A percentile compares a stretch with the other conserved stretches of the same genome.
Evolutionary conservation across 2,113 vertebrate genomes (phyloP).

Genomic region (Cyprinodon brontotheroides): DNA sequence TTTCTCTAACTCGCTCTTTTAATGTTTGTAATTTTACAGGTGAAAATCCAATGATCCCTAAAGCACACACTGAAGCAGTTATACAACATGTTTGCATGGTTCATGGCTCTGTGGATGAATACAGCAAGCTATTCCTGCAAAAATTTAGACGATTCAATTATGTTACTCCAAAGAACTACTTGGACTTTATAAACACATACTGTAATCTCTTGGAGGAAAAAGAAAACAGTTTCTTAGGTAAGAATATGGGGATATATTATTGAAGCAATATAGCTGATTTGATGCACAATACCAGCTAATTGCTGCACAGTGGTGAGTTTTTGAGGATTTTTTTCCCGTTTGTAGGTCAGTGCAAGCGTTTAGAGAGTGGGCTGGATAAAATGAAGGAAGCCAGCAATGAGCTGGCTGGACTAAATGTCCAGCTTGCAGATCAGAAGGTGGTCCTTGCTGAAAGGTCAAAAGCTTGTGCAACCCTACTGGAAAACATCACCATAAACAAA

Average conservation of each 20-base stretch:
- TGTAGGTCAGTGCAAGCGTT: conserved; percentile 88
- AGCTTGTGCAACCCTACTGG: conserved; percentile 87
- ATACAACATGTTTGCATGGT: conserved; percentile 89
- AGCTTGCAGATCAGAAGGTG: conserved; percentile 91
- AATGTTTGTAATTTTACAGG: conserved; percentile 70
- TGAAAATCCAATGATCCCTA: conserved; percentile 82
- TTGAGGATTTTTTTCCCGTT: conserved; percentile 12
- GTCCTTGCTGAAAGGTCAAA: conserved; percentile 89
- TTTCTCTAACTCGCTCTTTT: background rate
- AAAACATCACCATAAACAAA: conserved; percentile 88
- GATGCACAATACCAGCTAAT: background rate
- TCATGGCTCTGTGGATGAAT: conserved; percentile 85
- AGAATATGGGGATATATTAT: conserved; percentile 23
- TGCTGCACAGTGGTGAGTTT: background rate
- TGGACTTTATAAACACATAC: conserved; percentile 92
- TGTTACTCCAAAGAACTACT: conserved; percentile 94
- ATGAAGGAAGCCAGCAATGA: conserved; percentile 92
- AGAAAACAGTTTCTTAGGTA: conserved; percentile 87
- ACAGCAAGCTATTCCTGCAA: conserved; percentile 88
- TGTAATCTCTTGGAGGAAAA: conserved; percentile 88
- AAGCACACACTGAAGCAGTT: conserved; percentile 67
- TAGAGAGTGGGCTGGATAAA: conserved; percentile 92
- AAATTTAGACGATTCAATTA: conserved; percentile 90
- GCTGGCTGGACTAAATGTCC: conserved; percentile 88
- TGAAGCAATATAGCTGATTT: background rate